A percentile compares a stretch with the other conserved stretches of the same genome.
These are phyloP conservation scores for Ciconia boyciana DNA, from an alignment of 2,113 vertebrate genomes.

Conservation along the genomic window DNA sequence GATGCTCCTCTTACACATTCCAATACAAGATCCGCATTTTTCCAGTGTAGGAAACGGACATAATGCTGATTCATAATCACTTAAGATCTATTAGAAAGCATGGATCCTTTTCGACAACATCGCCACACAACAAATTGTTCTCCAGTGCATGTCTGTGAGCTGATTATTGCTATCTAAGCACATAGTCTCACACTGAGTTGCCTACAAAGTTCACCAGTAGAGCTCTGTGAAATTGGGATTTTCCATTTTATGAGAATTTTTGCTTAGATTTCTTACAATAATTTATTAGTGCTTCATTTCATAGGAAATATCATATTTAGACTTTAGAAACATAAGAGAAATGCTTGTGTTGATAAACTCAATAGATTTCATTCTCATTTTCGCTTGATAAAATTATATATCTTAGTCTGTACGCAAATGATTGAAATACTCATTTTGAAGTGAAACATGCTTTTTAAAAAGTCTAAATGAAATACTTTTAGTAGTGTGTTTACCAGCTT, in stretches of 20 bases:
- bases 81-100: not conserved
- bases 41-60: not conserved
- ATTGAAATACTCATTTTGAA: not conserved
- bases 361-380: not conserved
- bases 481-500: not conserved
- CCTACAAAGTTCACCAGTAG: not conserved
- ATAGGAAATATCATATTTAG: not conserved
- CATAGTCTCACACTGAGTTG: not conserved
- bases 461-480: not conserved
- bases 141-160: not conserved
- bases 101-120: not conserved
- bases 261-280: not conserved
- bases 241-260: not conserved
- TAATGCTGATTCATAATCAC: not conserved
- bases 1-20: not conserved
- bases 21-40: not conserved
- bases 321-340: not conserved
- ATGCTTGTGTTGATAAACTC: not conserved
- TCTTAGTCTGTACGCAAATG: not conserved
- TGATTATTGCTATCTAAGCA: not conserved
- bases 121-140: not conserved
- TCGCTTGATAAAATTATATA: not conserved
- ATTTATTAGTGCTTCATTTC: not conserved
- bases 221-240: not conserved
- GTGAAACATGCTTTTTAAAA: not conserved